phyloP scores from a whole-genome alignment of 2,797 vertebrate species.

The Chaetophractus vellerosus region DNA sequence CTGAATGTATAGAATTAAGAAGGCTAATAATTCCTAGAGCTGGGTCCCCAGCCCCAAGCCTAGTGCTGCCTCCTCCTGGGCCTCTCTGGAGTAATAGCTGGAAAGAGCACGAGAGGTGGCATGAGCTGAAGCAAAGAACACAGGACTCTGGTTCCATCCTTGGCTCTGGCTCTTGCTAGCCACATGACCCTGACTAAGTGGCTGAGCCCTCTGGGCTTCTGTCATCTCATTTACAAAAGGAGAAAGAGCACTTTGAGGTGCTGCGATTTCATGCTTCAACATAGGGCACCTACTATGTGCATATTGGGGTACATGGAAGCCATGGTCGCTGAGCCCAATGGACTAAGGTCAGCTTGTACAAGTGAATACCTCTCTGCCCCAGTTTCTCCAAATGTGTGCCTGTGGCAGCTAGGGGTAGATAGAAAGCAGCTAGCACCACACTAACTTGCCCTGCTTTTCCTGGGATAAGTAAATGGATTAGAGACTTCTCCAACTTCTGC shows the following conservation, averaged over 20 bases:
- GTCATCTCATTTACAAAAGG: neutral
- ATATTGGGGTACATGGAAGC: accelerated
- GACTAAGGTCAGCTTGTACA: neutral
- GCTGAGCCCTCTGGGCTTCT: neutral
- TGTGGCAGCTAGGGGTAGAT: neutral
- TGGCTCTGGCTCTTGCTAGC: neutral
- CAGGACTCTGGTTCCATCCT: neutral
- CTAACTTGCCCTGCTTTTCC: neutral
- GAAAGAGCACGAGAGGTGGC: neutral
- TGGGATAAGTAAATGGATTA: neutral
- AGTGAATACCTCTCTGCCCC: neutral
- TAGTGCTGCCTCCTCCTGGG: neutral
- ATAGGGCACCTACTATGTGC: accelerated
- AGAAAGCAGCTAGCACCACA: neutral
- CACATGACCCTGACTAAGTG: neutral
- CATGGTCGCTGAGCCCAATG: accelerated
- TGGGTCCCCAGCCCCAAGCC: neutral
- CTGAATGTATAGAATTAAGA: constrained; percentile 71
- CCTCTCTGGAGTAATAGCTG: neutral
- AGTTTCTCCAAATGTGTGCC: neutral
- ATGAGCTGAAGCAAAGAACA: neutral
- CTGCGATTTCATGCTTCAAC: neutral
- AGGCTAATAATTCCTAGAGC: constrained; percentile 54
- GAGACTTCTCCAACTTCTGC: too few species aligned
- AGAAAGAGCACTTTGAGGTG: too few species aligned